A percentile compares a stretch with the other conserved stretches of the same genome.
These are phyloP conservation scores for Theristicus caerulescens DNA, from an alignment of 2,113 vertebrate species.

Conservation along the genomic window DNA sequence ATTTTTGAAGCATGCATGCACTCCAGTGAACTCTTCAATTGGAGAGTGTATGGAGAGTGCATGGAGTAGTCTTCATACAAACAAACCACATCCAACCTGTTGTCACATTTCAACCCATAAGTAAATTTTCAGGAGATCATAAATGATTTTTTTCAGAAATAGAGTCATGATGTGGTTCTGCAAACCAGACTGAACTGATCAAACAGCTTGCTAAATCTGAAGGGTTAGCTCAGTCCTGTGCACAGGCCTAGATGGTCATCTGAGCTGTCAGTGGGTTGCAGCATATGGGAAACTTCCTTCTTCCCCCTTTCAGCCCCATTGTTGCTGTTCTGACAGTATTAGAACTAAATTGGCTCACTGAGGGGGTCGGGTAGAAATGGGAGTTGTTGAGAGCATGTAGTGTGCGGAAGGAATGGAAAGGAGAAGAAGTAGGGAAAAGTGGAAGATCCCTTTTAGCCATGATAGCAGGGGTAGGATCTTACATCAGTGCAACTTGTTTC, in stretches of 20 bases:
- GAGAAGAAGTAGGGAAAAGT: background rate
- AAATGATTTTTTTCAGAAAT: background rate
- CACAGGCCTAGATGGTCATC: background rate
- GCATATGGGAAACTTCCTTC: background rate
- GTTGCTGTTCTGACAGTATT: background rate
- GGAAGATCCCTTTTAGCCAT: background rate
- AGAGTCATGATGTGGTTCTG: background rate
- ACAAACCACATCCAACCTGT: background rate
- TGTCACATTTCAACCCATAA: background rate
- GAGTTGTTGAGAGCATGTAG: background rate
- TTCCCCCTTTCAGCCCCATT: background rate
- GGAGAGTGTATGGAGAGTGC: no score
- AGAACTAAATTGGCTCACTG: background rate
- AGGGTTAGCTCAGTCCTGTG: background rate
- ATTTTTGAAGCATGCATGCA: background rate
- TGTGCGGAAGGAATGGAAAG: background rate
- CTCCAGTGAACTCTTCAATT: background rate
- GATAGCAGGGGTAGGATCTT: background rate
- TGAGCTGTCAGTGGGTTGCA: background rate
- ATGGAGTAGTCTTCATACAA: background rate
- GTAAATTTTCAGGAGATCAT: background rate
- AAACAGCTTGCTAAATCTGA: background rate
- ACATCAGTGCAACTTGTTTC: background rate
- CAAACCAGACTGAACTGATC: background rate
- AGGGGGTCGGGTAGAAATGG: background rate